phyloP scores from a whole-genome alignment of 2,888 invertebrate genomes.

The Atherix ibis region DNA sequence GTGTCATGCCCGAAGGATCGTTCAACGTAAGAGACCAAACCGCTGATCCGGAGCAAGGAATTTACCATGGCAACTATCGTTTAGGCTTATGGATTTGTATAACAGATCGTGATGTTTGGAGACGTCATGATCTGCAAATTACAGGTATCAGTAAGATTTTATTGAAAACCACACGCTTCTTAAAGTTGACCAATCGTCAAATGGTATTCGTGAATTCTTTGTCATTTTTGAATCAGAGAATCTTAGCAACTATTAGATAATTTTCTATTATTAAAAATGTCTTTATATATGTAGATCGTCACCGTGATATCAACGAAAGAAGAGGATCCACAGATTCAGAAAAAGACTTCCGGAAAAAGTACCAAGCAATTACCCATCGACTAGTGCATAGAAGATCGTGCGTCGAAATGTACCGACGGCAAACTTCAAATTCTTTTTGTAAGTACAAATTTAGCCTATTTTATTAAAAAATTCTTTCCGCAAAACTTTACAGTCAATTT shows the following conservation, averaged over 20 bases:
- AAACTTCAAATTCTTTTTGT: slow-evolving; percentile 73
- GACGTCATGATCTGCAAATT: slow-evolving; percentile 21
- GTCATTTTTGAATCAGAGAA: too few species aligned
- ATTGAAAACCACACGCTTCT: too few species aligned
- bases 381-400: slow-evolving; percentile 82
- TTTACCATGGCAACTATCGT: slow-evolving; percentile 60
- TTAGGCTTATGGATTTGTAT: slow-evolving; percentile 61
- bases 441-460: slow-evolving; percentile 34
- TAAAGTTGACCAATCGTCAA: too few species aligned
- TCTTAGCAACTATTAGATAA: too few species aligned
- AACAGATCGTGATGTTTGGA: slow-evolving; percentile 56
- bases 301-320: slow-evolving; percentile 32
- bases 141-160: too few species aligned
- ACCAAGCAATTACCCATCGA: slow-evolving; percentile 74
- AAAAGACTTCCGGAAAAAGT: slow-evolving; percentile 68
- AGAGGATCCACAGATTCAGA: slow-evolving; percentile 65
- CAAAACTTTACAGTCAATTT: too few species aligned
- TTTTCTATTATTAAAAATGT: too few species aligned
- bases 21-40: slow-evolving; percentile 10
- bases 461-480: too few species aligned
- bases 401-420: slow-evolving; percentile 74
- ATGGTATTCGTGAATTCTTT: too few species aligned
- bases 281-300: slow-evolving; percentile 20
- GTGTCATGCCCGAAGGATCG: slow-evolving; percentile 37
- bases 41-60: slow-evolving; percentile 36